Base-by-base conservation (phyloP, 2,888 invertebrate genomes). In the Griposia aprilina region DNA sequence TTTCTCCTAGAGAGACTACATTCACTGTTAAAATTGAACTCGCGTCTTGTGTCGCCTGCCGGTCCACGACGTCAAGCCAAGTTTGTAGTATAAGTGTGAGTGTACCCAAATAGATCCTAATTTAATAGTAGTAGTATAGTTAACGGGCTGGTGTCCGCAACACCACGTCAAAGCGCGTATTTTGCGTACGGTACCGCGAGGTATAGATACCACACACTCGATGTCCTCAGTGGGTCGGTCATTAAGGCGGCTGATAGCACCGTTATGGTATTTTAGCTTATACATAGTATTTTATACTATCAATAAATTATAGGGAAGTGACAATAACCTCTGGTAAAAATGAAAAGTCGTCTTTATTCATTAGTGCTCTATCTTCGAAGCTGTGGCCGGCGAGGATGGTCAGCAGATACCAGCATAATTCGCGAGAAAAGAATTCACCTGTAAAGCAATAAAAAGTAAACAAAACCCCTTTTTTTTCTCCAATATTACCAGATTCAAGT, bases 321-420 rank as follows among this genome's bases (percentile, higher is more conserved):
- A n/a, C 26, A 30, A 30, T 68, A 85, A 95, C 96, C 93, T 94
- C 91, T 13, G 96, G 95, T 70, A 97, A 78, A 87, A 96, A 96
- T 2, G 93, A 92, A 81, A 96, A 96, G 82, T 96, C 95, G 0
- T 90, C 91, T 50, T 92, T 92, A 0, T 70, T 30, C 92, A 94
- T 92, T 2, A 67, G 73, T 2, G 93, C 93, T 84, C 96, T 92
- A n/a, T 96, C 96, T 74, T 97, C 96, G 70, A 94, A 94, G 83
- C 92, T 94, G 50, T 94, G 93, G 0, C 96, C 95, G 26, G 83
- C 84, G 10, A 96, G 90, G 84, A 96, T 94, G 0, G 96, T 94
- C 72, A 97, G 90, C 71, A 97, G 89, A 78, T 97, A 96, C 94
- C 95, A 95, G 7, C 94, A 91, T 70, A 95, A 82, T 26, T 94